Percentiles rank a stretch among this genome's conserved stretches.
Conservation (phyloP, 2,888 invertebrate species). For the Lepeophtheirus nordmannii region DNA sequence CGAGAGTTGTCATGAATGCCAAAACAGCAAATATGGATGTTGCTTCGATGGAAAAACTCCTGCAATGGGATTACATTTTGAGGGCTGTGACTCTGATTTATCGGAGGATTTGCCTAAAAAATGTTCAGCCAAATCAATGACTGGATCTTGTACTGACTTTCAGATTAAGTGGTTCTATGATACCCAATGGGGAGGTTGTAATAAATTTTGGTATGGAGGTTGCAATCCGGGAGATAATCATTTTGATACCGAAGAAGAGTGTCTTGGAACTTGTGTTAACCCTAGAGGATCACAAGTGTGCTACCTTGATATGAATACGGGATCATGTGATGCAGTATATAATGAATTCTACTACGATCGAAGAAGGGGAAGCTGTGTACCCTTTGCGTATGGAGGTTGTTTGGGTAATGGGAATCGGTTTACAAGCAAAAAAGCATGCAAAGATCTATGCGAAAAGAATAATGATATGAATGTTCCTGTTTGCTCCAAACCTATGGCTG, state of each 20-base stretch:
- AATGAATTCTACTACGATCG: constrained; percentile 70
- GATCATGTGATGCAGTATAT: constrained; percentile 62
- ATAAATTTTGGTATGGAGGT: constrained; percentile 25
- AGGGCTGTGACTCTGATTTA: constrained; percentile 48
- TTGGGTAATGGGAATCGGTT: constrained; percentile 81
- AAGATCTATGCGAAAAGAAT: constrained; percentile 47
- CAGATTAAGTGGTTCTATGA: constrained; percentile 40
- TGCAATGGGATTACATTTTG: constrained; percentile 66
- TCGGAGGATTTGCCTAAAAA: constrained; percentile 31
- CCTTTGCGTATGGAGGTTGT: constrained; percentile 80
- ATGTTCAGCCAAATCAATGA: constrained; percentile 54
- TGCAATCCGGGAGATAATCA: constrained; percentile 23
- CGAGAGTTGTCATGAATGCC: background rate
- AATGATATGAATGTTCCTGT: constrained; percentile 11
- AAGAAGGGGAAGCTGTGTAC: constrained; percentile 55
- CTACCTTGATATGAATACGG: constrained; percentile 58
- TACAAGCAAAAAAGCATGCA: constrained; percentile 57
- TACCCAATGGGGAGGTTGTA: constrained; percentile 21
- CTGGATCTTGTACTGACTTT: constrained; percentile 61
- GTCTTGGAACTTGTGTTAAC: constrained; percentile 10
- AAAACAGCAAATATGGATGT: constrained; percentile 70
- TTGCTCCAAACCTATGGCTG: constrained; percentile 28
- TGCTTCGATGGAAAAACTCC: constrained; percentile 66
- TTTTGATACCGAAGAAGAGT: constrained; percentile 21
- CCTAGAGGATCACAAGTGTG: constrained; percentile 39